Evolutionary conservation across 2,797 vertebrate species (phyloP), one percentile per base, ranked within the genome.

Genomic region (Mastacembelus armatus): DNA sequence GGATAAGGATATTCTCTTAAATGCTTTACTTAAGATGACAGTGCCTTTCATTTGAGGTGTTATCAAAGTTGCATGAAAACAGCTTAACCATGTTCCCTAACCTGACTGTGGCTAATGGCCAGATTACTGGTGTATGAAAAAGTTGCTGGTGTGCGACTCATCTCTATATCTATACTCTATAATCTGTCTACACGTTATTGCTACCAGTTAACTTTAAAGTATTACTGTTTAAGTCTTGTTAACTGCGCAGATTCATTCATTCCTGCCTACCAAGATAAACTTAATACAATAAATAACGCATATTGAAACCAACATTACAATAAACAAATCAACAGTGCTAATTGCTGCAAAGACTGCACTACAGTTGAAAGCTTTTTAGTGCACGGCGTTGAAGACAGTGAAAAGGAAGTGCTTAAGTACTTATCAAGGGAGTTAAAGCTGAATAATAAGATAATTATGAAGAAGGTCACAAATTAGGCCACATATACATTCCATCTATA

Each of bases 21-120:
- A 78, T 83, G 52, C 69, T 71, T 84, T 77, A 81, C 80, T 85
- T 47, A 85, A 73, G 63, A 79, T 74, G 60, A 57, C 66, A 62
- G 59, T n/a, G 65, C 63, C 42, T 69, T 66, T 74, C 19, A 71
- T 74, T 69, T 77, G 43, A 76, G 43, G 22, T 10, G 35, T 47
- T 77, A 76, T 86, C 47, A 80, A 70, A 78, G 51, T 66, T 78
- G 51, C 75, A 80, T 63, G 54, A 66, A 81, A 81, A 76, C 57
- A 71, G 66, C 69, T 81, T 70, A 78, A 81, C 83, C 69, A 55
- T 70, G 70, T 70, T 67, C 54, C 65, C 52, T 29, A 61, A 69
- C 49, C 44, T 56, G 44, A 47, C 39, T 38, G 48, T 54, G 35
- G 51, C 33, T 57, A 69, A 64, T 50, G 48, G 38, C 26, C 45